A percentile compares a stretch with the other conserved stretches of the same genome.
phyloP scores from a whole-genome alignment of 2,113 vertebrate species.

The Eurypyga helias region DNA sequence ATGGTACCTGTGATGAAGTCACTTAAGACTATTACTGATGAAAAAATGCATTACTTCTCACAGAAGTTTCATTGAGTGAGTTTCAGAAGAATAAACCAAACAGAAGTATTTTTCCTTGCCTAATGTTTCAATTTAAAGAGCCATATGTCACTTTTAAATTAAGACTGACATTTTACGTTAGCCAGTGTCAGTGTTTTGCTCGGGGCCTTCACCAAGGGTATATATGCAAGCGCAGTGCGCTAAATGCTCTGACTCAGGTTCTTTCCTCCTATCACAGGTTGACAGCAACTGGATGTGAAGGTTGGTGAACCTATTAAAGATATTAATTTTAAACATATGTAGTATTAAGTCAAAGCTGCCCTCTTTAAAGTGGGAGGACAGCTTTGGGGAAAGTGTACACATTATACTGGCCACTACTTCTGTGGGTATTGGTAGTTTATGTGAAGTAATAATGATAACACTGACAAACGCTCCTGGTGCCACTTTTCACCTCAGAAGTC shows the following conservation, averaged over 20 bases:
- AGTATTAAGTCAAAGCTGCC: neutral
- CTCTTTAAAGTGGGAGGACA: neutral
- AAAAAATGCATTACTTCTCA: neutral
- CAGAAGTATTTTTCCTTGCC: neutral
- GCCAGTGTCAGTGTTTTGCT: neutral
- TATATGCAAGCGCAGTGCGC: accelerated
- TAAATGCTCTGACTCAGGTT: neutral
- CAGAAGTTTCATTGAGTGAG: neutral
- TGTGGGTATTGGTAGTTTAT: neutral
- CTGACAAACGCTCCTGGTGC: neutral
- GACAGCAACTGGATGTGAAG: neutral
- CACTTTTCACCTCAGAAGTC: neutral
- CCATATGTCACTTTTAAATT: neutral
- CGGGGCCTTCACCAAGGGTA: neutral
- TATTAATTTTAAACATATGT: neutral
- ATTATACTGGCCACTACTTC: neutral
- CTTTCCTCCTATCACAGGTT: neutral
- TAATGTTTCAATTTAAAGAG: neutral
- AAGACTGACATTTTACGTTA: neutral
- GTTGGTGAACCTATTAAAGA: neutral
- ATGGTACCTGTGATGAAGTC: neutral
- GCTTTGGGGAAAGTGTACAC: neutral
- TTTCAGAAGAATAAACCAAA: neutral
- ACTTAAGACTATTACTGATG: neutral
- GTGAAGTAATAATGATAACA: neutral